A percentile compares a stretch with the other conserved stretches of the same genome.
These are phyloP conservation scores for Myripristis jacobus DNA, from an alignment of 2,797 vertebrate species.

Conservation along the genomic window DNA sequence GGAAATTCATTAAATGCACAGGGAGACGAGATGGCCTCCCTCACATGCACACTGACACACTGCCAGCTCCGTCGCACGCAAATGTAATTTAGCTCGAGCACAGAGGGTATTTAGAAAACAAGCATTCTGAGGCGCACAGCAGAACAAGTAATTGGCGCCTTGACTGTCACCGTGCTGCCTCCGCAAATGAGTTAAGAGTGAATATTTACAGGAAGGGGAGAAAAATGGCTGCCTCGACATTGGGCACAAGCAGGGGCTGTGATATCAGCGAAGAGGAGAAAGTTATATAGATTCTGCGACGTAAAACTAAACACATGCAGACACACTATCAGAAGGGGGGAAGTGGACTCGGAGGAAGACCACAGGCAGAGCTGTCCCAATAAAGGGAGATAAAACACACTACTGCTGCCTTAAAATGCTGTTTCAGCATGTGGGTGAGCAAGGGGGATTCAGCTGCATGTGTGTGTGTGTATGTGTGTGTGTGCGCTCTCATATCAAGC, in stretches of 20 bases:
- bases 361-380: constrained; percentile 35
- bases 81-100: constrained; percentile 23
- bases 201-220: background rate
- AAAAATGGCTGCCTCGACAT: background rate
- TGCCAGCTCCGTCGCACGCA: constrained; percentile 38
- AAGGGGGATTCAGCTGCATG: constrained; percentile 44
- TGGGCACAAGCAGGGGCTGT: background rate
- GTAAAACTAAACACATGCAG: constrained; percentile 8
- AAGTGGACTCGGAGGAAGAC: constrained; percentile 40
- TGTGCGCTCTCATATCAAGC: constrained; percentile 38
- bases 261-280: constrained; percentile 13
- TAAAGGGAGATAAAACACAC: constrained; percentile 51
- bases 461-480: constrained; percentile 25
- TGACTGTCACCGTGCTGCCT: background rate
- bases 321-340: constrained; percentile 2
- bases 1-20: constrained; percentile 68
- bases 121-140: background rate
- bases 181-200: background rate
- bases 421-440: constrained; percentile 51
- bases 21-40: constrained; percentile 39
- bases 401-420: constrained; percentile 39
- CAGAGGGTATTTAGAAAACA: constrained; percentile 14
- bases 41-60: constrained; percentile 56
- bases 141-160: background rate
- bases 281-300: background rate